Evolutionary conservation across 2,888 invertebrate genomes (phyloP).

Genomic region (Cephus pygmeus): DNA sequence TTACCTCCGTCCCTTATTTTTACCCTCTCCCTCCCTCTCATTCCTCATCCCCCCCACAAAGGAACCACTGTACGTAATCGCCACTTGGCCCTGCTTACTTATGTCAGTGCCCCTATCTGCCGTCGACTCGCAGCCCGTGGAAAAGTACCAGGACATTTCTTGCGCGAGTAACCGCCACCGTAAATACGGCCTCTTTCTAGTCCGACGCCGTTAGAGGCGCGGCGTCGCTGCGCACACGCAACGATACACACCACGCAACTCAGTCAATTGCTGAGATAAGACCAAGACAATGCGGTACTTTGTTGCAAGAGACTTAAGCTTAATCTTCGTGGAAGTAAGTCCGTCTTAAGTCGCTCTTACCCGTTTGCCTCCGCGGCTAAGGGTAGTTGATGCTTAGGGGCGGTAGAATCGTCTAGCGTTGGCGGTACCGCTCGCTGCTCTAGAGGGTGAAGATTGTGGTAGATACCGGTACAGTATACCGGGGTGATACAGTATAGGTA

Average conservation of each 20-base stretch:
- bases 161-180: not conserved
- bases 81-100: not conserved
- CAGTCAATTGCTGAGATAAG: constrained; percentile 54
- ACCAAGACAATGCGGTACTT: constrained; percentile 52
- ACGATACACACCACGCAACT: not conserved
- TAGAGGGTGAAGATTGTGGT: not conserved
- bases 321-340: constrained; percentile 50
- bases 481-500: not conserved
- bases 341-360: constrained; percentile 39
- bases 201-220: not conserved
- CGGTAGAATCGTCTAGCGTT: not conserved
- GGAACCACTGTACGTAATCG: not conserved
- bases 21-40: not conserved
- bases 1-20: not conserved
- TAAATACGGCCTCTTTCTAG: not conserved
- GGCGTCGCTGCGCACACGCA: not conserved
- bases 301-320: constrained; percentile 49
- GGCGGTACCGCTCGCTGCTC: not conserved
- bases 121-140: not conserved
- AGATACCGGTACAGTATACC: not conserved
- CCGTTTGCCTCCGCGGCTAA: constrained; percentile 6
- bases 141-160: constrained; percentile 1
- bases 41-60: not conserved
- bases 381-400: not conserved
- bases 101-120: constrained; percentile 1